Evolutionary conservation across 2,797 vertebrate genomes (phyloP).

Genomic region (Molossus molossus): DNA sequence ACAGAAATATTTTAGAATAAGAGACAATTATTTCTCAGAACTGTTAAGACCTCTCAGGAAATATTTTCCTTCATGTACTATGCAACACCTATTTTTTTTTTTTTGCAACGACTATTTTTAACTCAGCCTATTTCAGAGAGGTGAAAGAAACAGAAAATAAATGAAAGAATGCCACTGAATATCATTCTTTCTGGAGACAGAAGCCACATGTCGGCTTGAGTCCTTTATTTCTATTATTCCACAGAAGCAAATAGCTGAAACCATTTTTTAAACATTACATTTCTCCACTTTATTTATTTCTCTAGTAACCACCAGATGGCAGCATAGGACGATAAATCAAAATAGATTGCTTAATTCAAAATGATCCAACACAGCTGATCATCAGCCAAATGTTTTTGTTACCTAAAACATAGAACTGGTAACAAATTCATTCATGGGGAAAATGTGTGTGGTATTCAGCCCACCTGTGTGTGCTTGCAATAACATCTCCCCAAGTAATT

Average conservation of each 20-base stretch:
- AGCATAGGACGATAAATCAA: conserved; percentile 86
- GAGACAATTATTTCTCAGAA: conserved; percentile 71
- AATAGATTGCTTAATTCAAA: conserved; percentile 21
- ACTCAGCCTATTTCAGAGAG: not conserved
- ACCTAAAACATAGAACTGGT: not conserved
- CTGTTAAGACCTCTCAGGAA: conserved; percentile 7
- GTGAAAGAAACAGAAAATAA: not conserved
- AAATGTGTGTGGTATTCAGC: not conserved
- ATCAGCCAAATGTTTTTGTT: conserved; percentile 10
- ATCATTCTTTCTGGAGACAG: conserved; percentile 56
- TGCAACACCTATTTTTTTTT: conserved; percentile 43
- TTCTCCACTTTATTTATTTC: conserved; percentile 60
- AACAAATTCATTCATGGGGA: not conserved
- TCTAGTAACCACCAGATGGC: conserved; percentile 88
- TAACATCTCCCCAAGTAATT: conserved; percentile 14
- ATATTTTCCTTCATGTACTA: conserved; percentile 69
- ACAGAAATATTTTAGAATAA: conserved; percentile 68
- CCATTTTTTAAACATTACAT: conserved; percentile 33
- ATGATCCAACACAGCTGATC: not conserved
- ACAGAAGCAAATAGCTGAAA: conserved; percentile 5
- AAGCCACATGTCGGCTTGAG: not conserved
- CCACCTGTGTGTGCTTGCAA: not conserved
- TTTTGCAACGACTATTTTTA: conserved; percentile 55
- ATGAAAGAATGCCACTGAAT: not conserved
- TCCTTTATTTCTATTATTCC: not conserved